A percentile compares a stretch with the other conserved stretches of the same genome.
Conservation (phyloP, 1,140 invertebrate species). For the Chironomus tepperi region DNA sequence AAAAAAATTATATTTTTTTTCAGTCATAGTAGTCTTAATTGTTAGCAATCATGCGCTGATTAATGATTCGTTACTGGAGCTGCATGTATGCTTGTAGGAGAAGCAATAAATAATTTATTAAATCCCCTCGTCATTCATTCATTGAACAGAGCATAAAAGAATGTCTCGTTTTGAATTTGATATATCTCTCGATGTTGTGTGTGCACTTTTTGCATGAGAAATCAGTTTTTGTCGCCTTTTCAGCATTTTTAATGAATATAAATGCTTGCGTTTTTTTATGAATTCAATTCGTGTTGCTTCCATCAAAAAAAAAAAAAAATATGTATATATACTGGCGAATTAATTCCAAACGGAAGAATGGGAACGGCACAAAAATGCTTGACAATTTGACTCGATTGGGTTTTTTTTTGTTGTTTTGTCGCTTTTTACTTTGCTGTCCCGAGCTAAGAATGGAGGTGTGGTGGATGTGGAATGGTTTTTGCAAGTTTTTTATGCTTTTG, state of each 20-base stretch:
- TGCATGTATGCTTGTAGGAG: not conserved
- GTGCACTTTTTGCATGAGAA: not conserved
- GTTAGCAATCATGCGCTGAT: constrained; percentile 6
- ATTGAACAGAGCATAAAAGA: not conserved
- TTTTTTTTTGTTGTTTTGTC: too few species aligned
- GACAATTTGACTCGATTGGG: too few species aligned
- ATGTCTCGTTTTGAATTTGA: not conserved
- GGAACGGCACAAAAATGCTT: not conserved
- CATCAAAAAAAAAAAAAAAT: not conserved
- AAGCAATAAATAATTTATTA: constrained; percentile 16
- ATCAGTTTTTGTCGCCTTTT: not conserved
- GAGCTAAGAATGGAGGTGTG: too few species aligned
- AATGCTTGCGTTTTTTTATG: constrained; percentile 6
- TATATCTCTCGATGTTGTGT: not conserved
- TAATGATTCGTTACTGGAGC: not conserved
- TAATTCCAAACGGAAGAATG: constrained; percentile 4
- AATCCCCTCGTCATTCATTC: not conserved
- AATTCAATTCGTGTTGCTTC: not conserved
- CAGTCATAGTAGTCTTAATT: not conserved
- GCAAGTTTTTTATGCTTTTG: too few species aligned
- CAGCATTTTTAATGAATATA: constrained; percentile 9
- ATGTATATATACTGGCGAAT: not conserved
- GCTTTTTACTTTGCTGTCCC: too few species aligned
- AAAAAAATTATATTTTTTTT: not conserved
- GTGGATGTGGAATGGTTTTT: too few species aligned